These are phyloP conservation scores for Spisula solida DNA, from an alignment of 2,888 invertebrate genomes.

Conservation along the genomic window DNA sequence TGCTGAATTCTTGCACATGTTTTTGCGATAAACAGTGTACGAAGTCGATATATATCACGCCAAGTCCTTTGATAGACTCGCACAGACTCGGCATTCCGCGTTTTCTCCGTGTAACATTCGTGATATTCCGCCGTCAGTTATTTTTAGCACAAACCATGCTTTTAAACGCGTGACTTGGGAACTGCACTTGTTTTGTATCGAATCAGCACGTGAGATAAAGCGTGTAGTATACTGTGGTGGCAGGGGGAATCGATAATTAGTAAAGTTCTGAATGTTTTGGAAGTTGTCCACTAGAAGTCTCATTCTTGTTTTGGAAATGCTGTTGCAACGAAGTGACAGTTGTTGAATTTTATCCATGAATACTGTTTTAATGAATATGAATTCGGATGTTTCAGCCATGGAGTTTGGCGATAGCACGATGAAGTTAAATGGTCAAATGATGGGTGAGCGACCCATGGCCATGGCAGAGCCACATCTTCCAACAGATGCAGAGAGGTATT, in stretches of 20 bases:
- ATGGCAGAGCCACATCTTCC: background rate
- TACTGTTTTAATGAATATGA: conserved; percentile 4
- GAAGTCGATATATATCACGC: no score
- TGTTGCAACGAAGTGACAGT: conserved; percentile 10
- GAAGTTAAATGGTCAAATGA: background rate
- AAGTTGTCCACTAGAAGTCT: background rate
- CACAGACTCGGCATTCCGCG: background rate
- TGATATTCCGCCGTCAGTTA: conserved; percentile 30
- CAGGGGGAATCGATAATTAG: background rate
- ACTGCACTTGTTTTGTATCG: conserved; percentile 34
- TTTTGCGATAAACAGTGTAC: no score
- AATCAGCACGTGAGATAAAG: conserved; percentile 55
- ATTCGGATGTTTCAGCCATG: conserved; percentile 31
- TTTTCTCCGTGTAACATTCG: background rate
- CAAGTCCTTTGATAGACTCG: background rate
- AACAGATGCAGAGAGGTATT: conserved; percentile 25
- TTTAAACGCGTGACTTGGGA: conserved; percentile 62
- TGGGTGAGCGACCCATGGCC: background rate
- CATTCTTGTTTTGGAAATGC: conserved; percentile 9
- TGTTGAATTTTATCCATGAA: background rate
- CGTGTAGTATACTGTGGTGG: conserved; percentile 15
- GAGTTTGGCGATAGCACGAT: conserved; percentile 22
- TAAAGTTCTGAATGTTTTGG: background rate
- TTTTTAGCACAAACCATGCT: conserved; percentile 66
- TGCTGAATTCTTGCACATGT: no score